A percentile compares a stretch with the other conserved stretches of the same genome.
Conservation (phyloP, 2,113 vertebrate genomes). For the Strigops habroptila region DNA sequence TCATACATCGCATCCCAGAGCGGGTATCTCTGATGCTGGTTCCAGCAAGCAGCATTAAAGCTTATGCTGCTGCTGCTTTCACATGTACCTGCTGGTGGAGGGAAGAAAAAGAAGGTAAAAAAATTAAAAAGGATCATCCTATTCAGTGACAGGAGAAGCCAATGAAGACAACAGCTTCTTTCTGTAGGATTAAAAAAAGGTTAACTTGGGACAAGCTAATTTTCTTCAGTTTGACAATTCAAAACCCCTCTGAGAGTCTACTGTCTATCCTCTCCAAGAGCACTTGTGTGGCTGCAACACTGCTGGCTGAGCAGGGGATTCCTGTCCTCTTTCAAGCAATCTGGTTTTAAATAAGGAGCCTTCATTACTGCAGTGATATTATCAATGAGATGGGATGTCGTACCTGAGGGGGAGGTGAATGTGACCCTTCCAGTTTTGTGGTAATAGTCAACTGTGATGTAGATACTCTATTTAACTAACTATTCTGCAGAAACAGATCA, state of each 20-base stretch:
- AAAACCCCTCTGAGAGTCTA: not conserved
- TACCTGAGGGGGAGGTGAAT: not conserved
- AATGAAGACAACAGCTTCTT: not conserved
- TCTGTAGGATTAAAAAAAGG: not conserved
- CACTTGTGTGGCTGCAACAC: not conserved
- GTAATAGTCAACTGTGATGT: not conserved
- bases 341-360: not conserved
- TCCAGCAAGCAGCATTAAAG: not conserved
- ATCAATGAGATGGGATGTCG: not conserved
- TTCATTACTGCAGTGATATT: not conserved
- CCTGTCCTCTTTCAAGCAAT: not conserved
- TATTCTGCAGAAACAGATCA: not conserved
- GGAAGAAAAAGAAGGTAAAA: not conserved
- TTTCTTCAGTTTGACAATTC: not conserved
- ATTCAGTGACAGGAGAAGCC: not conserved
- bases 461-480: not conserved
- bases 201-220: not conserved
- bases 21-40: not conserved
- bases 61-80: not conserved
- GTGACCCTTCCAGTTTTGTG: not conserved
- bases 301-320: not conserved
- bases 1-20: not conserved
- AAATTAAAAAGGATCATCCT: accelerated
- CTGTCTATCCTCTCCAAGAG: not conserved
- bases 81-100: not conserved